Evolutionary conservation across 2,113 vertebrate genomes (phyloP).

Genomic region (Ranitomeya variabilis): DNA sequence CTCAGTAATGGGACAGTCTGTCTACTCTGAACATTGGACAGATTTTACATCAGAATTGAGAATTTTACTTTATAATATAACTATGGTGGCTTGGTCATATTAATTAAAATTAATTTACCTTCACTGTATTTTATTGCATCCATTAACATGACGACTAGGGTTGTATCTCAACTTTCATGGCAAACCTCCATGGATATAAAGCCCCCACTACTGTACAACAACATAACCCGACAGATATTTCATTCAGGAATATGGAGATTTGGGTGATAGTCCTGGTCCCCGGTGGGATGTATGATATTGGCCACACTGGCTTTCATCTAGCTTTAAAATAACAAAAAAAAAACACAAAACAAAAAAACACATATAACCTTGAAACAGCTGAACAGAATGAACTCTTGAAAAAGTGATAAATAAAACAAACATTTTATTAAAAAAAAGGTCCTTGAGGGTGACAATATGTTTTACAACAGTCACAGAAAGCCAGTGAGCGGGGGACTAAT

Average conservation of each 20-base stretch:
- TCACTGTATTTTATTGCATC: no score
- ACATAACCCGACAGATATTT: not conserved
- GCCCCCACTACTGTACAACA: not conserved
- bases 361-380: not conserved
- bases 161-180: no score
- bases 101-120: no score
- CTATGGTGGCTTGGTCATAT: no score
- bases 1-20: no score
- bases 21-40: no score
- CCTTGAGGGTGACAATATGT: not conserved
- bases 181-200: no score
- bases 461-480: not conserved
- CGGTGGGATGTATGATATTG: not conserved
- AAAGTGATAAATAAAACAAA: not conserved
- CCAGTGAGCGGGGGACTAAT: not conserved
- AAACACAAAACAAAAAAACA: no score
- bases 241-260: not conserved
- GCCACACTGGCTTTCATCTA: not conserved
- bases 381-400: not conserved
- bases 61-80: no score
- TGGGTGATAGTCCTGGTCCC: no score
- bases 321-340: not conserved
- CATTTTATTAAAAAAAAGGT: not conserved
- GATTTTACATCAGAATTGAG: no score
- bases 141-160: no score